Base-by-base conservation (phyloP, 2,797 vertebrate genomes). In the Tympanoctomys barrerae region DNA sequence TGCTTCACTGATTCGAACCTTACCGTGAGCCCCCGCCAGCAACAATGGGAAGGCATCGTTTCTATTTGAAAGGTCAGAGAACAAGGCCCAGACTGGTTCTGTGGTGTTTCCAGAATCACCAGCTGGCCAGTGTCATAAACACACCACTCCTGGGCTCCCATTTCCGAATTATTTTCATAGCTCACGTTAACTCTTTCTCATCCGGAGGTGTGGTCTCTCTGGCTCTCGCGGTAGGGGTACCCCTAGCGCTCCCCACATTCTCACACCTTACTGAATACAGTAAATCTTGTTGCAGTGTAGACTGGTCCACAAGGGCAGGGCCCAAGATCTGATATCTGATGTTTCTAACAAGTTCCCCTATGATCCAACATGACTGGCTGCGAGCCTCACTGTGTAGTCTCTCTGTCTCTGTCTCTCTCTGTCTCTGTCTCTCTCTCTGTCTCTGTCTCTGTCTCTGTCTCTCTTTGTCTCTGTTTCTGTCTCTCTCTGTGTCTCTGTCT, bases 1-100 rank as follows among this genome's bases (percentile, higher is more conserved):
- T 62, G 28, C 16, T 93, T 89, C 31, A 46, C 33, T 77, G 7
- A 78, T 92, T 64, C 61, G 39, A 92, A 28, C 19, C 49, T 84
- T 52, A 46, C 42, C 89, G 62, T 10, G 5, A 79, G 14, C 36
- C 26, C 36, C 6, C 31, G 22, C 31, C 21, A 21, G 39, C 83
- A 94, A 73, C 22, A 33, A n/a, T 9, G 31, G 1, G n/a, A 52
- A 90, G 28, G n/a, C 57, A 46, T 87, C 62, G 57, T 87, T 95
- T 16, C 82, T 78, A 84, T 54, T 61, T 54, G 81, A 79, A 91
- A 75, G 19, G 46, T 73, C 18, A n/a, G 87, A 96, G 87, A 95
- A 54, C 26, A 12, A 95, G 82, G 36, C 61, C 16, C 54, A 26
- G 13, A 57, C 71, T 68, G 31, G 33, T 82, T 86, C 57, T 52